Evolutionary conservation across 2,797 vertebrate species (phyloP).

Genomic region (Sitta carolinensis): DNA sequence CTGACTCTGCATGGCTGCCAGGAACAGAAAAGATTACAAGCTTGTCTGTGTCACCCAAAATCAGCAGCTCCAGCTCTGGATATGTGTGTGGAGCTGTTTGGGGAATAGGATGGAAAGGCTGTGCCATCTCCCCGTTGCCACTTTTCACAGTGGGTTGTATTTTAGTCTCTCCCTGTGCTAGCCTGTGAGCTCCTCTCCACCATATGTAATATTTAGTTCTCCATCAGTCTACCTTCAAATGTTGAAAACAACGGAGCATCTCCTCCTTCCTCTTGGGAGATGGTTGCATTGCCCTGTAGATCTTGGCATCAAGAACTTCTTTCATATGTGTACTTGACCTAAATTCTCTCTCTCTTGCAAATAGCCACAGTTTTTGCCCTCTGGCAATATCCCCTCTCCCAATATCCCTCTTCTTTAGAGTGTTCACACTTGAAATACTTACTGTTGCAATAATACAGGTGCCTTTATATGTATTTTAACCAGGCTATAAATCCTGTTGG

Average conservation of each 20-base stretch:
- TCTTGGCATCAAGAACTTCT: background rate
- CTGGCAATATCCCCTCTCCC: background rate
- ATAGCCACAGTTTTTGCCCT: background rate
- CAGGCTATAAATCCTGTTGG: constrained; percentile 43
- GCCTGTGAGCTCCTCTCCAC: background rate
- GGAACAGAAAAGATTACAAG: background rate
- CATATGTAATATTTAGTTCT: background rate
- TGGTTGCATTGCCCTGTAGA: background rate
- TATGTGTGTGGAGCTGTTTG: background rate
- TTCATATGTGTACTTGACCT: constrained; percentile 11
- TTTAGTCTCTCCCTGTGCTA: background rate
- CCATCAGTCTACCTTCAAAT: background rate
- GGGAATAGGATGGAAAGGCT: background rate
- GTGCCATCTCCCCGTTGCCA: background rate
- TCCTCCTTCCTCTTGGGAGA: background rate
- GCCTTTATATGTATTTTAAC: constrained; percentile 30
- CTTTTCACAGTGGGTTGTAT: background rate
- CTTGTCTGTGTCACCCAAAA: background rate
- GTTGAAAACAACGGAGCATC: background rate
- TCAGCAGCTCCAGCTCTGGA: background rate
- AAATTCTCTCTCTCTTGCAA: background rate
- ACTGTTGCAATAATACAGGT: background rate
- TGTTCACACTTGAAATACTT: constrained; percentile 11
- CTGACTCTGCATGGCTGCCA: background rate
- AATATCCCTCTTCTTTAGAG: background rate